These are phyloP conservation scores for Drosophila chauvacae DNA, from an alignment of 1,140 invertebrate species.

Conservation along the genomic window DNA sequence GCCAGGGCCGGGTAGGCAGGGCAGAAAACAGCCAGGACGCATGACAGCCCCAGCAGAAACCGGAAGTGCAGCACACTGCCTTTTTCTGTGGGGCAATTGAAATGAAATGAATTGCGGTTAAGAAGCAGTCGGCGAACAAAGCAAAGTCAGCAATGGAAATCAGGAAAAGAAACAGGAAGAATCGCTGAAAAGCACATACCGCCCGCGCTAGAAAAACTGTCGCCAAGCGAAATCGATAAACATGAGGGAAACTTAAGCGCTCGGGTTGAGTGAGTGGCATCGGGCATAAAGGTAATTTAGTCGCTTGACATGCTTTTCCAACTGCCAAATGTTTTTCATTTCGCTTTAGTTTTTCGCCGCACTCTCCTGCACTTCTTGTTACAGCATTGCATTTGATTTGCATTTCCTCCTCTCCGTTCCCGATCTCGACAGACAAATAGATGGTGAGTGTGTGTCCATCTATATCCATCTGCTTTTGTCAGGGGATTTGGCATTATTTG, in stretches of 20 bases:
- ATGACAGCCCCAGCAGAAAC: conserved; percentile 42
- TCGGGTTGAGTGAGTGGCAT: conserved; percentile 13
- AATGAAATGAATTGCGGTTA: conserved; percentile 79
- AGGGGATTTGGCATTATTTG: conserved; percentile 37
- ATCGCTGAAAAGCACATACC: neutral
- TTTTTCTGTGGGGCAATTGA: conserved; percentile 60
- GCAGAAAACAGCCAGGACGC: conserved; percentile 37
- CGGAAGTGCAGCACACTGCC: conserved; percentile 67
- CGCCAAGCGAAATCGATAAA: conserved; percentile 39
- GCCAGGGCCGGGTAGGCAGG: conserved; percentile 6
- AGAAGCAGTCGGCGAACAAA: conserved; percentile 47
- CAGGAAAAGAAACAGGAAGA: conserved; percentile 19
- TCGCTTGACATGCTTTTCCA: conserved; percentile 79
- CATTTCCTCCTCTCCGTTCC: conserved; percentile 19
- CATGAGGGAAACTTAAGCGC: conserved; percentile 16
- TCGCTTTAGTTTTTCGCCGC: neutral
- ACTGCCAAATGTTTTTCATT: conserved; percentile 66
- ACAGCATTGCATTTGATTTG: conserved; percentile 44
- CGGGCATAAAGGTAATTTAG: conserved; percentile 71
- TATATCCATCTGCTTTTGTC: conserved; percentile 30
- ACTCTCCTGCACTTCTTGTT: conserved; percentile 27
- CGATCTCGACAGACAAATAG: neutral
- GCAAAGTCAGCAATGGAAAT: conserved; percentile 51
- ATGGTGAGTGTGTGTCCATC: conserved; percentile 21
- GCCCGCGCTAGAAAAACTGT: conserved; percentile 39